Evolutionary conservation across 37 sponge, comb jelly and placozoan species (phyloP), one percentile per base, ranked within the genome.

Genomic region (Diacarnus erythraeanus): DNA sequence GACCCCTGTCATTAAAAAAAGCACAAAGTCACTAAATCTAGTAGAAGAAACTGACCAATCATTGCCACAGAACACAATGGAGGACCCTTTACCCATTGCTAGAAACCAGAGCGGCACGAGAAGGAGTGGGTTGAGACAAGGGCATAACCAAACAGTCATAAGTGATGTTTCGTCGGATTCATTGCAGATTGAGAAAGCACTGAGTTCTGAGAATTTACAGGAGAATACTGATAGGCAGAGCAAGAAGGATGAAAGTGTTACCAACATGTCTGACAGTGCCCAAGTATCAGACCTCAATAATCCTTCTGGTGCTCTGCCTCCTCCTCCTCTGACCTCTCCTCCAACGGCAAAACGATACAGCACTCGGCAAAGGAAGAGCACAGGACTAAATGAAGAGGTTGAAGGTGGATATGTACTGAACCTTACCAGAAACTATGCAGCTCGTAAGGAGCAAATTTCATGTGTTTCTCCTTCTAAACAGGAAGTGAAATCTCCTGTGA

Each of bases 321-420:
- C 6, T 47, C 10, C 6, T 12, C 12, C 51, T 12, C 10, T 47
- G 10, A 47, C 51, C 12, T 47, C 51, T 12, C 51, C 51, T 47
- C 10, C 12, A 12, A 47, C 51, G 6, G n/a, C n/a, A n/a, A 47
- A 47, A 12, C 6, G 74, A 20, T 74, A 74, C 57, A 74, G 57
- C 36, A 74, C 74, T 30, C 57, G 74, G 18, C 47, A 35, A 4
- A 31, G 12, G 30, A 18, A 30, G 2, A 3, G 33, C 17, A 17
- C 2, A 18, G 12, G 31, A 65, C 17, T 17, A 25, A 65, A 30
- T 65, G 36, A 6, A 12, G 35, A 2, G 23, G 47, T 1, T 8
- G 20, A 54, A 54, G 74, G 74, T 31, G 41, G 74, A 22, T 40
- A 33, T 30, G 74, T 74, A 1, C 10, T 56, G 74, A 47, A 54